Base-by-base conservation (phyloP, 37 sponge, comb jelly and placozoan species). In the Mnemiopsis leidyi region DNA sequence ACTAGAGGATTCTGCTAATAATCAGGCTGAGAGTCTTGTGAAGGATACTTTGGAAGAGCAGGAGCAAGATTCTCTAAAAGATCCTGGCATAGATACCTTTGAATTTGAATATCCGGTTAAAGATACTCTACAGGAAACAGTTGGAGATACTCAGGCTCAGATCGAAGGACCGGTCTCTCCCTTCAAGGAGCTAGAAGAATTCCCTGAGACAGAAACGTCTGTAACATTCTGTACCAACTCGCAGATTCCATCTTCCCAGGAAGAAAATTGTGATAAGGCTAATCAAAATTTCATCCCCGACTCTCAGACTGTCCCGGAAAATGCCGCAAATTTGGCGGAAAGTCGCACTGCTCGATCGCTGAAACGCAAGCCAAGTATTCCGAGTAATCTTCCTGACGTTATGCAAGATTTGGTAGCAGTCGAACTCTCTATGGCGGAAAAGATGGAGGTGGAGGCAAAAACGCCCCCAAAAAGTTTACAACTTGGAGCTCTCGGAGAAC, bases 391-490 rank as follows among this genome's bases (percentile, higher is more conserved):
- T 34, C 79, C 79, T 34, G 36, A 77, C 0, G 79, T 33, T 7
- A 77, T 77, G 36, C 34, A 77, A 18, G 79, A 77, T 18, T 3
- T 77, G 79, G 79, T 77, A 0, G 79, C 26, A 9, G 35, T 77
- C 2, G 35, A 77, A 61, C 18, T 38, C n/a, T 38, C 61, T 39
- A 7, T 36, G 24, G 23, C 35, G 23, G 48, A 39, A 23, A 39
- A 16, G 25, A 3, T 39, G 30, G 90, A 40, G 61, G 23, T 33
- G 0, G 90, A 40, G 29, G 90, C 25, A 1, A 85, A 40, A 39
- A 85, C 90, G 38, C 90, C 90, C n/a, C 90, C 90, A 36, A 85
- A 85, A 40, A 85, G 38, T 18, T 5, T 85, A 25, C 23, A 38
- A 23, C 90, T 32, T 25, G 90, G 36, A 5, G n/a, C 29, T 40